Evolutionary conservation across 2,113 vertebrate genomes (phyloP).

Genomic region (Platanista minor): DNA sequence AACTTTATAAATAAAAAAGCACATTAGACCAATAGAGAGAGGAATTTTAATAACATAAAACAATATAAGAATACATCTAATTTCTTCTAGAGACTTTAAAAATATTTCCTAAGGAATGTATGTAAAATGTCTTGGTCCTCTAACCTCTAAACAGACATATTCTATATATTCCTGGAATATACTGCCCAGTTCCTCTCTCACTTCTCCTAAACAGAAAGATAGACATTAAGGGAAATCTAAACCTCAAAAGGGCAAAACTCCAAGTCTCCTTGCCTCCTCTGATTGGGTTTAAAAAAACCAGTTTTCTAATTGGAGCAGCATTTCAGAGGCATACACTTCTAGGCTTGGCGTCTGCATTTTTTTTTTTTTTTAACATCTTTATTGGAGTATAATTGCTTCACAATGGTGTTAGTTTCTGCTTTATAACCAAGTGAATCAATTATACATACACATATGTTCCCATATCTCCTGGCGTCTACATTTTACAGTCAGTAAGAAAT

Average conservation of each 20-base stretch:
- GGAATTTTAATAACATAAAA: neutral
- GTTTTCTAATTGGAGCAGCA: neutral
- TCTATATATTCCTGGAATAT: neutral
- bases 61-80: neutral
- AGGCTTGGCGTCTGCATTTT: slow-evolving; percentile 3
- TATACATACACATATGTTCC: too few relatives aligned
- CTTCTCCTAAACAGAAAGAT: neutral
- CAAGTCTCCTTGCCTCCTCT: neutral
- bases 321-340: neutral
- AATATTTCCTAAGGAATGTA: neutral
- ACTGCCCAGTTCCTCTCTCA: neutral
- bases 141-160: neutral
- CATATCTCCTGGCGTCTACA: neutral
- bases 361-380: too few relatives aligned
- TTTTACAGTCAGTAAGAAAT: slow-evolving; percentile 48
- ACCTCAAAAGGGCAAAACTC: neutral
- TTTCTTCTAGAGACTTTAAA: neutral
- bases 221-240: neutral
- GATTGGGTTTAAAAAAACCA: neutral
- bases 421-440: too few relatives aligned
- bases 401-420: too few relatives aligned
- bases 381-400: too few relatives aligned
- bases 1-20: slow-evolving; percentile 23
- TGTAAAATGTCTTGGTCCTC: neutral
- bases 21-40: neutral